These are phyloP conservation scores for Botia almorhae DNA, from an alignment of 2,797 vertebrate genomes.

Conservation along the genomic window DNA sequence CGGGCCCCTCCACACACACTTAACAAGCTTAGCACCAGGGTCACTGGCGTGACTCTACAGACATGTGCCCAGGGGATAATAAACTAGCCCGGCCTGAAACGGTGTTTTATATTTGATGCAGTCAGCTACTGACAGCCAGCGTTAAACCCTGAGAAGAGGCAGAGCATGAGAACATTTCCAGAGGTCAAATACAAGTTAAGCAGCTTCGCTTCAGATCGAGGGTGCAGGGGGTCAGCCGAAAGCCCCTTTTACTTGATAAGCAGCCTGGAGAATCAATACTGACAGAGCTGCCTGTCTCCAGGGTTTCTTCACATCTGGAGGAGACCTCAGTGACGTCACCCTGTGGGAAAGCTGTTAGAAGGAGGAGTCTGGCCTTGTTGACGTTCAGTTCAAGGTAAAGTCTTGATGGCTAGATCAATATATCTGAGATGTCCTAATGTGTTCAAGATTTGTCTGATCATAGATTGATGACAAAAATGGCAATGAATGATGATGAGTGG, in stretches of 20 bases:
- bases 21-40: conserved; percentile 20
- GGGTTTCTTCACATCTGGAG: background rate
- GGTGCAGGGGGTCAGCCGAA: background rate
- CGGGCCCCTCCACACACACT: background rate
- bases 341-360: background rate
- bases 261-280: background rate
- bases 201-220: background rate
- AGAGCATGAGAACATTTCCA: background rate
- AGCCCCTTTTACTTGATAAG: background rate
- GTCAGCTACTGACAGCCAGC: background rate
- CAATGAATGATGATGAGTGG: background rate
- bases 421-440: background rate
- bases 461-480: background rate
- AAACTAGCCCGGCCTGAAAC: background rate
- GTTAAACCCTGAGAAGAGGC: background rate
- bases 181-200: conserved; percentile 11
- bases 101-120: background rate
- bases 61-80: conserved; percentile 3
- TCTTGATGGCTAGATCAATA: background rate
- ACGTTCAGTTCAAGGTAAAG: background rate
- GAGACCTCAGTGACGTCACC: background rate
- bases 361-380: background rate
- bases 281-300: background rate
- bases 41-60: background rate
- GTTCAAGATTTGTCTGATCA: background rate